Conservation (phyloP, 2,113 vertebrate species). For the Suricata suricatta region DNA sequence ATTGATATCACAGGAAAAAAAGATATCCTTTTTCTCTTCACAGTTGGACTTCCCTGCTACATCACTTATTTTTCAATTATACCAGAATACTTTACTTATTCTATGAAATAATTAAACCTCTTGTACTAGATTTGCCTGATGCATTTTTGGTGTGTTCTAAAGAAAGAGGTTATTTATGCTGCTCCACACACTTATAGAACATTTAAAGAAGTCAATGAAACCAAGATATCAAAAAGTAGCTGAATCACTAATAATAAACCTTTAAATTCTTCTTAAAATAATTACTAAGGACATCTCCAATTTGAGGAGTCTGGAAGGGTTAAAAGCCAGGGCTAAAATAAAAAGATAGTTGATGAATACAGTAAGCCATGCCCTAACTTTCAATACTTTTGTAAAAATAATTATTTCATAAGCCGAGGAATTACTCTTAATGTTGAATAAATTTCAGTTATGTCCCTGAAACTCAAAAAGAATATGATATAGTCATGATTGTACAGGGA, state of each 20-base stretch:
- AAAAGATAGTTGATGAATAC: neutral
- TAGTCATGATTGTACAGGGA: neutral
- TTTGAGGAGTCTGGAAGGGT: neutral
- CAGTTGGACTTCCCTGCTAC: neutral
- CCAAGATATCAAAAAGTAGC: neutral
- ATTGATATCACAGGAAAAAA: neutral
- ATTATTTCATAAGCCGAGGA: neutral
- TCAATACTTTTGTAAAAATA: neutral
- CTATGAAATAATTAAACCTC: neutral
- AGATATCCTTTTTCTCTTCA: neutral
- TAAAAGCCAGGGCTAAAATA: conserved; percentile 20
- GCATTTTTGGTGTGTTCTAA: neutral
- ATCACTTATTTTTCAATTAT: neutral
- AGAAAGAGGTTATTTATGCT: neutral
- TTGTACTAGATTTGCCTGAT: neutral
- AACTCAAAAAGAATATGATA: neutral
- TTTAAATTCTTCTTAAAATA: neutral
- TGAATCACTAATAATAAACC: neutral
- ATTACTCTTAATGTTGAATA: neutral
- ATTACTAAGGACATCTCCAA: neutral
- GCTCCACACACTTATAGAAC: neutral
- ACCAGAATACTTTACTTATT: neutral
- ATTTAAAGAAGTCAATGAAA: conserved; percentile 4
- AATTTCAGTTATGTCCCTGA: neutral
- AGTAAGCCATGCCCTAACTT: neutral